Percentiles rank a stretch among this genome's conserved stretches.
phyloP scores from a whole-genome alignment of 2,113 vertebrate species.

The Sardina pilchardus region DNA sequence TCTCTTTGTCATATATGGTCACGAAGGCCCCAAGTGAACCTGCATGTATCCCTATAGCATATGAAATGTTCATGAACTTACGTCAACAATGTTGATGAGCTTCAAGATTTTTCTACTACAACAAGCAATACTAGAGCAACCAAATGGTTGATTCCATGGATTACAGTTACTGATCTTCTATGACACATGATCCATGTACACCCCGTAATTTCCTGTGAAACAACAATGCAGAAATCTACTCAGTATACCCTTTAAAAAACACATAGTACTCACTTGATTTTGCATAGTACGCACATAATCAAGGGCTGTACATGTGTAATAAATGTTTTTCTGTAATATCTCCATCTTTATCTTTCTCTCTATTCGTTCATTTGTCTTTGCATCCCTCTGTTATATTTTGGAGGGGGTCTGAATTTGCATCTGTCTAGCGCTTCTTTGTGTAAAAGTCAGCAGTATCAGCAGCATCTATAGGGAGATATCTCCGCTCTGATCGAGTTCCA shows the following conservation, averaged over 20 bases:
- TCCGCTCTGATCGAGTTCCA: neutral
- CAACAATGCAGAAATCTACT: neutral
- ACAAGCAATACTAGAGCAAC: no score
- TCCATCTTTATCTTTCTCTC: neutral
- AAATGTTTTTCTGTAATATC: neutral
- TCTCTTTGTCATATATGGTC: neutral
- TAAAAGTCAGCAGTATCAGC: neutral
- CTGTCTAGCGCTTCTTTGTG: neutral
- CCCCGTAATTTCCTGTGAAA: neutral
- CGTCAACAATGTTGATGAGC: no score
- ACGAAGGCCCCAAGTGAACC: neutral
- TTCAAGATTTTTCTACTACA: no score
- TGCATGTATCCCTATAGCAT: neutral
- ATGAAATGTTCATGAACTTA: no score
- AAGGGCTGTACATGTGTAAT: no score
- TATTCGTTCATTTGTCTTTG: neutral
- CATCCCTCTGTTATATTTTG: neutral
- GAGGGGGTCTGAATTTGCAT: neutral
- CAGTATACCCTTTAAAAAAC: neutral
- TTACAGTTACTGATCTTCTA: no score
- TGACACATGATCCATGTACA: neutral
- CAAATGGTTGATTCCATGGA: no score
- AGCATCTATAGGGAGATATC: neutral
- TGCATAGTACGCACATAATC: no score
- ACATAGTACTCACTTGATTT: no score